Percentiles rank a stretch among this genome's conserved stretches.
phyloP scores from a whole-genome alignment of 2,113 vertebrate species.

The Nothobranchius furzeri region DNA sequence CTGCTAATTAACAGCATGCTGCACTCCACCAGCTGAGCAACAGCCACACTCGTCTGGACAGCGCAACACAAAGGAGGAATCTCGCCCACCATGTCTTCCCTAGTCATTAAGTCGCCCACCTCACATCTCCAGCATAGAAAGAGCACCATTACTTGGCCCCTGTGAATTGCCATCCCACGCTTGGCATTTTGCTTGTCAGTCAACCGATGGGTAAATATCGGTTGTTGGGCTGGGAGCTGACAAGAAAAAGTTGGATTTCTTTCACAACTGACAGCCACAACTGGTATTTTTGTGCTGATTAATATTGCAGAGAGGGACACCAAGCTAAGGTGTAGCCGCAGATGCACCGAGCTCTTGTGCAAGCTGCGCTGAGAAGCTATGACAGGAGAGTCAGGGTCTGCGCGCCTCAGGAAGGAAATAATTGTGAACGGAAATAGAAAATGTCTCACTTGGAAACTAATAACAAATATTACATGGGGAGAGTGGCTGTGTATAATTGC shows the following conservation, averaged over 20 bases:
- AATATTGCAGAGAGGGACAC: conserved; percentile 24
- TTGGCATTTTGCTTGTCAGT: conserved; percentile 68
- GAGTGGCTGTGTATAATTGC: conserved; percentile 24
- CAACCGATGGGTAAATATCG: conserved; percentile 66
- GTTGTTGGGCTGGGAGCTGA: conserved; percentile 49
- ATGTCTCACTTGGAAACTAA: conserved; percentile 52
- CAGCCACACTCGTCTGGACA: conserved; percentile 14
- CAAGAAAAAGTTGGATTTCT: conserved; percentile 56
- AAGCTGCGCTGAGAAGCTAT: conserved; percentile 15
- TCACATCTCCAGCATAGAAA: conserved; percentile 56
- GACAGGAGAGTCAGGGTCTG: conserved; percentile 39
- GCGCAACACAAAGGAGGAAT: conserved; percentile 55
- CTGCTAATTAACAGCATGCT: conserved; percentile 55
- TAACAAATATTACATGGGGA: conserved; percentile 31
- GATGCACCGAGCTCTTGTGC: conserved; percentile 17
- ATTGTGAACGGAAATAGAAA: conserved; percentile 28
- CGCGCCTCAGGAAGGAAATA: conserved; percentile 34
- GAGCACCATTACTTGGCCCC: conserved; percentile 60
- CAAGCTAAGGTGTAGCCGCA: conserved; percentile 27
- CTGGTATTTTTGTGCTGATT: conserved; percentile 56
- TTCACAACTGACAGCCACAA: conserved; percentile 49
- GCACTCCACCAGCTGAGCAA: conserved; percentile 38
- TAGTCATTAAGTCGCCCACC: conserved; percentile 74
- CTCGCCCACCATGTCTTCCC: conserved; percentile 52
- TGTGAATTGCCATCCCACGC: conserved; percentile 66